Conservation (phyloP, 2,797 vertebrate species). For the Sebastes vulpes region DNA sequence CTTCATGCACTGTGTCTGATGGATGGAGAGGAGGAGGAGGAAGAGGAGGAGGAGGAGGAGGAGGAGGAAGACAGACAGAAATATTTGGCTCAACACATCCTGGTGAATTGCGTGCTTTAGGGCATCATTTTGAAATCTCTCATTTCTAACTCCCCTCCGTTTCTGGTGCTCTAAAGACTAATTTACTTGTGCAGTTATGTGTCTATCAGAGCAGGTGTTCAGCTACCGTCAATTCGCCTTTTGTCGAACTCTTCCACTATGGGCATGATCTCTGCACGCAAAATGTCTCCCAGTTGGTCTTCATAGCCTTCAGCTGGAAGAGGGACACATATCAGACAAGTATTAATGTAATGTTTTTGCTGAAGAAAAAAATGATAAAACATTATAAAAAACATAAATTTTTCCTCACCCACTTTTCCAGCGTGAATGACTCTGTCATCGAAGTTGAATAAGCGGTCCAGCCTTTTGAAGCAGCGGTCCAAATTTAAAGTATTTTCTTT, state of each 20-base stretch:
- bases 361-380: background rate
- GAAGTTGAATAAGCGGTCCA: slow-evolving; percentile 75
- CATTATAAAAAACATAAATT: background rate
- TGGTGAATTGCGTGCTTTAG: slow-evolving; percentile 54
- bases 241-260: slow-evolving; percentile 72
- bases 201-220: slow-evolving; percentile 22
- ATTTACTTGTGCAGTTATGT: slow-evolving; percentile 11
- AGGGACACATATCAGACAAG: slow-evolving; percentile 11
- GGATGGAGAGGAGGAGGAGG: slow-evolving; percentile 35
- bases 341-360: background rate
- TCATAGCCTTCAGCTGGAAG: slow-evolving; percentile 78
- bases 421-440: slow-evolving; percentile 66
- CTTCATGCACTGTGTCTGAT: slow-evolving; percentile 79
- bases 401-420: slow-evolving; percentile 80
- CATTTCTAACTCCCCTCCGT: slow-evolving; percentile 34
- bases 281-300: slow-evolving; percentile 66
- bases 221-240: slow-evolving; percentile 58
- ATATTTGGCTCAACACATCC: slow-evolving; percentile 60
- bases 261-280: slow-evolving; percentile 73
- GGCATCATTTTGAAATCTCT: slow-evolving; percentile 59
- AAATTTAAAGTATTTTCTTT: slow-evolving; percentile 57
- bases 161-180: slow-evolving; percentile 24
- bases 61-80: slow-evolving; percentile 30
- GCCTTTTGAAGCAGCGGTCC: slow-evolving; percentile 69
- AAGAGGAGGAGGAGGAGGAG: background rate